Conservation (phyloP, 2,888 invertebrate species). For the Azorinus chamasolen region DNA sequence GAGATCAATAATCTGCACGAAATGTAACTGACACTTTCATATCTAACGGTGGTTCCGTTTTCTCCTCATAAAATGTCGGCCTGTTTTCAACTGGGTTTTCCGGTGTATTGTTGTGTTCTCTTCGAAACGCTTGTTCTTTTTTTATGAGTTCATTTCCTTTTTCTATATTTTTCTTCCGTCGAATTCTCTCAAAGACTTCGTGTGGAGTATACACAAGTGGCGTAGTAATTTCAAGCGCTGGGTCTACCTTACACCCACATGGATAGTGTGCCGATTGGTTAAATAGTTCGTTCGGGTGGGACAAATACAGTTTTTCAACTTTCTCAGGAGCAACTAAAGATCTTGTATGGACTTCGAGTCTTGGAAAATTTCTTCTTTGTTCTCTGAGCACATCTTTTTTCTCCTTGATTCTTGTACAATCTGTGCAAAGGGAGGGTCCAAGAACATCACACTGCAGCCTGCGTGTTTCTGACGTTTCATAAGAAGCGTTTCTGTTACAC, state of each 20-base stretch:
- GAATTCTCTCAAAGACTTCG: conserved; percentile 63
- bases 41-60: conserved; percentile 57
- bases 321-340: conserved; percentile 70
- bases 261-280: conserved; percentile 47
- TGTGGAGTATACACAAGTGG: conserved; percentile 67
- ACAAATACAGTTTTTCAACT: conserved; percentile 60
- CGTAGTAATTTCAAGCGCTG: conserved; percentile 54
- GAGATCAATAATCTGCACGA: conserved; percentile 26
- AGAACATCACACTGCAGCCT: conserved; percentile 70
- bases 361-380: conserved; percentile 64
- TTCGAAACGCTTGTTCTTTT: conserved; percentile 15
- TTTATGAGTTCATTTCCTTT: conserved; percentile 36
- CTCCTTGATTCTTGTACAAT: conserved; percentile 66
- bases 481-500: conserved; percentile 51
- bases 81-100: conserved; percentile 2
- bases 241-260: conserved; percentile 61
- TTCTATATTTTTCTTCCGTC: conserved; percentile 52
- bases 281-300: conserved; percentile 59
- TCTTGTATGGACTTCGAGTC: conserved; percentile 67
- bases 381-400: conserved; percentile 45
- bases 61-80: conserved; percentile 50
- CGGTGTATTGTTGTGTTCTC: conserved; percentile 23
- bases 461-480: conserved; percentile 15
- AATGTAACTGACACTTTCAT: conserved; percentile 64
- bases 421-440: conserved; percentile 69